These are phyloP conservation scores for Drosophila koepferae DNA, from an alignment of 2,888 invertebrate species.

Conservation along the genomic window DNA sequence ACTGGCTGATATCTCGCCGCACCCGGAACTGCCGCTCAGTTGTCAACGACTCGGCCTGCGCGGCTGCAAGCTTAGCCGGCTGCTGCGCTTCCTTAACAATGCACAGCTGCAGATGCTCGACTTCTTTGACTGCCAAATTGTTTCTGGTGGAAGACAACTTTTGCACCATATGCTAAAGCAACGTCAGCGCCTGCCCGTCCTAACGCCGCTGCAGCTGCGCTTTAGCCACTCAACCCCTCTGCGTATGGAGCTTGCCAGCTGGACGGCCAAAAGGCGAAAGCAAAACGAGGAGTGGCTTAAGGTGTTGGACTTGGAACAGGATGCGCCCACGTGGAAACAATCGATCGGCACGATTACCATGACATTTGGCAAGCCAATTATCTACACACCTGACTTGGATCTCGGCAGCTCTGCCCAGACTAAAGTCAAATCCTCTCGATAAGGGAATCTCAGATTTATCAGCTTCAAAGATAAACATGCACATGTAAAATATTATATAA, in stretches of 20 bases:
- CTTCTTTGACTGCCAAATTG: not conserved
- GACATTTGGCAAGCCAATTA: conserved; percentile 26
- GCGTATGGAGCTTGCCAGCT: conserved; percentile 33
- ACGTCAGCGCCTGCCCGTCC: conserved; percentile 18
- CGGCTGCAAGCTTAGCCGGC: conserved; percentile 26
- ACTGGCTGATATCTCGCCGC: conserved; percentile 1
- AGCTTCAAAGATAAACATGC: too few relatives aligned
- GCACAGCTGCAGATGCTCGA: conserved; percentile 17
- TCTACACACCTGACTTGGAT: conserved; percentile 22
- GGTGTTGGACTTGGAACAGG: conserved; percentile 13
- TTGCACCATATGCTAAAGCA: conserved; percentile 13
- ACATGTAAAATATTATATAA: too few relatives aligned
- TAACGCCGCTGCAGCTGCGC: conserved; percentile 15
- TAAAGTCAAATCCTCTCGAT: not conserved
- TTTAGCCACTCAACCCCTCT: conserved; percentile 31
- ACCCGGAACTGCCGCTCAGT: conserved; percentile 37
- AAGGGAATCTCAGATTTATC: not conserved
- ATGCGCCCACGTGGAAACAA: conserved; percentile 5
- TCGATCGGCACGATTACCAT: conserved; percentile 26
- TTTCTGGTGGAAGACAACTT: not conserved
- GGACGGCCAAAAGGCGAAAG: not conserved
- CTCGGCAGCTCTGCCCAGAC: not conserved
- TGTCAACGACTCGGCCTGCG: conserved; percentile 42
- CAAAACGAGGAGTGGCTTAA: conserved; percentile 9
- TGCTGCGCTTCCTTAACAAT: conserved; percentile 2